phyloP scores from a whole-genome alignment of 2,113 vertebrate genomes.

The Hippocampus guttulatus region DNA sequence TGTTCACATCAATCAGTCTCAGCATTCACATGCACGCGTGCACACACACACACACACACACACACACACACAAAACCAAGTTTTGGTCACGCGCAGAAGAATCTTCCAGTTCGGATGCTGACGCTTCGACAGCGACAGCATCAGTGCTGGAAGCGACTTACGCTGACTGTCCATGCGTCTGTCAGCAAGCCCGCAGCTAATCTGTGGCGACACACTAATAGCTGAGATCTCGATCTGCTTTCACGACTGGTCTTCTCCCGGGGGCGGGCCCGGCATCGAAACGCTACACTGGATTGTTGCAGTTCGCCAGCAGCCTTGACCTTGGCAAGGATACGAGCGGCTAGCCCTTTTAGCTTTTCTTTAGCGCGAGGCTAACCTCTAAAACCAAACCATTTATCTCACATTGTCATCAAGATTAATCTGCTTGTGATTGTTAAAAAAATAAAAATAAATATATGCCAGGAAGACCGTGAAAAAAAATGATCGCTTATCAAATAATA shows the following conservation, averaged over 20 bases:
- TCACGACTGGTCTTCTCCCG: background rate
- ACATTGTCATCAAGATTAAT: no score
- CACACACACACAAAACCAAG: background rate
- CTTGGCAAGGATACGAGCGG: background rate
- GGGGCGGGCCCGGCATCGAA: background rate
- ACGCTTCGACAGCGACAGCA: background rate
- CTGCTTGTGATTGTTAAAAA: no score
- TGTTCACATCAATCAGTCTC: background rate
- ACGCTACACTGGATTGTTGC: background rate
- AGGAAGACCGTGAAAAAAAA: no score
- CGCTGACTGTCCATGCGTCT: background rate
- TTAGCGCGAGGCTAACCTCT: no score
- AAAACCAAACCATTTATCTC: no score
- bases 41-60: background rate
- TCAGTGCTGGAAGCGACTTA: background rate
- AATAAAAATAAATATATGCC: no score
- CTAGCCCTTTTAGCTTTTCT: no score
- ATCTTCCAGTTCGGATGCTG: background rate
- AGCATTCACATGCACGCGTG: background rate
- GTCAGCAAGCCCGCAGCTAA: background rate
- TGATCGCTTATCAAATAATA: no score
- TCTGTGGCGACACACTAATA: background rate
- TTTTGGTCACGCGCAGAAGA: background rate
- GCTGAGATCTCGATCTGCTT: background rate
- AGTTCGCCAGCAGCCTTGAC: background rate